These are phyloP conservation scores for Chrysoperla carnea DNA, from an alignment of 1,140 invertebrate species.

Conservation along the genomic window DNA sequence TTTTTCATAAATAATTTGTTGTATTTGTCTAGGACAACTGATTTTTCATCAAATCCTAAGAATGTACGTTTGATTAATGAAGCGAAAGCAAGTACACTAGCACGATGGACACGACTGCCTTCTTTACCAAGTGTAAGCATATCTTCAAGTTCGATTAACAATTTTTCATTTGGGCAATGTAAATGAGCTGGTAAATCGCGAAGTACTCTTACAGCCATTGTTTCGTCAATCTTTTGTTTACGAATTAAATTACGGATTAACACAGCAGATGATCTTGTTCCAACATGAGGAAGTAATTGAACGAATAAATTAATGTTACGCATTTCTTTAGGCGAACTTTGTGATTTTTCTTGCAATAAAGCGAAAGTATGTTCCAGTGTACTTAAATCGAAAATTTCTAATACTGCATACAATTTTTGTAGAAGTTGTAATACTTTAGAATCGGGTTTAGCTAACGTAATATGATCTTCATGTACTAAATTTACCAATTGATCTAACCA, in stretches of 20 bases:
- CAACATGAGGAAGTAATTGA: constrained; percentile 21
- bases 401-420: not conserved
- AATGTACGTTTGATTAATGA: constrained; percentile 20
- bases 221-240: constrained; percentile 13
- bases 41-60: constrained; percentile 4
- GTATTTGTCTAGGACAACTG: constrained; percentile 4
- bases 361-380: not conserved
- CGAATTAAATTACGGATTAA: constrained; percentile 20
- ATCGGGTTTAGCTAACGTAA: too few relatives aligned
- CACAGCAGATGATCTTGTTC: constrained; percentile 19
- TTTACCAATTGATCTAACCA: too few relatives aligned
- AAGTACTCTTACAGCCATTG: constrained; percentile 16
- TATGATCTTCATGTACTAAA: too few relatives aligned
- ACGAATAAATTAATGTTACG: constrained; percentile 18
- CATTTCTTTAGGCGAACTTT: constrained; percentile 7
- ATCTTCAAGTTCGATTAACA: constrained; percentile 20
- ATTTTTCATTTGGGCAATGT: constrained; percentile 14
- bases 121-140: constrained; percentile 12
- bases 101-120: constrained; percentile 12
- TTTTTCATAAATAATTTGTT: constrained; percentile 3
- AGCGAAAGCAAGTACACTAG: constrained; percentile 21
- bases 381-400: not conserved
- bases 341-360: constrained; percentile 6
- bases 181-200: constrained; percentile 20
- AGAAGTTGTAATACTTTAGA: too few relatives aligned